phyloP scores from a whole-genome alignment of 2,797 vertebrate species.

The Austrolebias charrua region DNA sequence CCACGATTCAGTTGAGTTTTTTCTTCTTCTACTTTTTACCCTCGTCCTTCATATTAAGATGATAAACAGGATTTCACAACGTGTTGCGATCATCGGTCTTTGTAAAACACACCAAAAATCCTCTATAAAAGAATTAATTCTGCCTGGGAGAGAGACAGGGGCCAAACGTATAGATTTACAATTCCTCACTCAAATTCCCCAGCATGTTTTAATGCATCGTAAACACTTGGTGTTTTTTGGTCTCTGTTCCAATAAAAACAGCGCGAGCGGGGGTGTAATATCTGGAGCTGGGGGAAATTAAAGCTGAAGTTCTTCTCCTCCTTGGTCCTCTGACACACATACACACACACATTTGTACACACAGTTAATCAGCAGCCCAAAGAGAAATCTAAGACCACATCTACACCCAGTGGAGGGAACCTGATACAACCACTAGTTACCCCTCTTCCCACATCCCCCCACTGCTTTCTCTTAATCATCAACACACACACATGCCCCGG shows the following conservation, averaged over 20 bases:
- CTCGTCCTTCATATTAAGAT: conserved; percentile 37
- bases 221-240: conserved; percentile 79
- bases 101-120: conserved; percentile 61
- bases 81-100: conserved; percentile 59
- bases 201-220: conserved; percentile 77
- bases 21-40: conserved; percentile 18
- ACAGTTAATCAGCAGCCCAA: conserved; percentile 75
- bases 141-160: conserved; percentile 38
- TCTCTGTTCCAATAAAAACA: conserved; percentile 80
- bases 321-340: conserved; percentile 43
- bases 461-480: conserved; percentile 67
- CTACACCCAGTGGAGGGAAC: conserved; percentile 80
- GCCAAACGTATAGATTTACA: conserved; percentile 76
- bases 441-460: conserved; percentile 38
- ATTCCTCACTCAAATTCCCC: conserved; percentile 62
- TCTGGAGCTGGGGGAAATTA: conserved; percentile 82
- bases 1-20: conserved; percentile 1
- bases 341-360: conserved; percentile 30
- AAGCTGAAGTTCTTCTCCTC: conserved; percentile 77
- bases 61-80: conserved; percentile 64
- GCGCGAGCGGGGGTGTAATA: conserved; percentile 76
- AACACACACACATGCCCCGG: conserved; percentile 25
- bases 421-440: conserved; percentile 70
- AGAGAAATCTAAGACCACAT: conserved; percentile 81
- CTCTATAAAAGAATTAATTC: conserved; percentile 65